Evolutionary conservation across 2,888 invertebrate species (phyloP).

Genomic region (Meganola albula): DNA sequence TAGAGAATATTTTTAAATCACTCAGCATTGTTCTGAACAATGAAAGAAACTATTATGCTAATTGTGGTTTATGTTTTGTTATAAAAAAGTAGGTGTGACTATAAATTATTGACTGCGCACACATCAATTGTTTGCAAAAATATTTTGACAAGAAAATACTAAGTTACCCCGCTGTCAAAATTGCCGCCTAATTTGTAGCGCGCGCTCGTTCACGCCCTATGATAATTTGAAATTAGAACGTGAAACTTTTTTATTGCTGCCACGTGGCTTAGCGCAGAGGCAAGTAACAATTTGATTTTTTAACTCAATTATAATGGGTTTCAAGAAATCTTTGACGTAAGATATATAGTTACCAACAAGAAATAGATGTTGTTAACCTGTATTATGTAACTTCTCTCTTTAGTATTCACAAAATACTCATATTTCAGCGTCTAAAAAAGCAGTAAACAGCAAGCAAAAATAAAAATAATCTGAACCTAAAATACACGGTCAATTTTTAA

Average conservation of each 20-base stretch:
- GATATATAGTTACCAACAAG: too few species aligned
- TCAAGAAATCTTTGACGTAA: too few species aligned
- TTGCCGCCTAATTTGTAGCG: constrained; percentile 62
- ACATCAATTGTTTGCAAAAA: constrained; percentile 71
- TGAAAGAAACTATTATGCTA: constrained; percentile 68
- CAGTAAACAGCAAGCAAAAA: too few species aligned
- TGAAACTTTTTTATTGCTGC: constrained; percentile 64
- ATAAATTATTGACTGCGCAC: constrained; percentile 37
- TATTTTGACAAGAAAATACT: constrained; percentile 74
- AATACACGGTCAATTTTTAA: constrained; percentile 14
- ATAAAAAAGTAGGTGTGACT: constrained; percentile 46
- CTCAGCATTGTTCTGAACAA: neutral
- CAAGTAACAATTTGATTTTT: constrained; percentile 19
- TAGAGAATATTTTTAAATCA: too few species aligned
- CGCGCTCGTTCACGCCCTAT: constrained; percentile 51
- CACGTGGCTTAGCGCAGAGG: constrained; percentile 52
- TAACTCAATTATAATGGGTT: too few species aligned
- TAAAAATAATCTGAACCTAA: too few species aligned
- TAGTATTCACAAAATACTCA: too few species aligned
- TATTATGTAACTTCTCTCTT: too few species aligned
- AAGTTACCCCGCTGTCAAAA: constrained; percentile 62
- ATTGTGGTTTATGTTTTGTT: constrained; percentile 77
- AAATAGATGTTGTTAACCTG: too few species aligned
- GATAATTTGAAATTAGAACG: constrained; percentile 65
- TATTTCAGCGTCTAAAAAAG: too few species aligned